These are phyloP conservation scores for Rousettus leschenaultii DNA, from an alignment of 2,113 vertebrate genomes.

Conservation along the genomic window DNA sequence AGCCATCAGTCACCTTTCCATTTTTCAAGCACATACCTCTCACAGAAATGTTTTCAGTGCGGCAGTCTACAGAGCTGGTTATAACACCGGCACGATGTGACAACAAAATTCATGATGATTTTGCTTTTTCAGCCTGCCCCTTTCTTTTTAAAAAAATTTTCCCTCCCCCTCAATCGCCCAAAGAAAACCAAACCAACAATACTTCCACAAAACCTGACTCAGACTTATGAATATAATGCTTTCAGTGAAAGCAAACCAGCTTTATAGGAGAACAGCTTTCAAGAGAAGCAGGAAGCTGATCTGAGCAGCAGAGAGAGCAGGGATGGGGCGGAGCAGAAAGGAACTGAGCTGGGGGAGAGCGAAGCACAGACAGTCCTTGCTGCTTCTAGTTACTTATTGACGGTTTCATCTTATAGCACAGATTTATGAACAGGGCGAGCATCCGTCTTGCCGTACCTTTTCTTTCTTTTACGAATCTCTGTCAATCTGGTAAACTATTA, in stretches of 20 bases:
- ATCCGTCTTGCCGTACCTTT: constrained; percentile 41
- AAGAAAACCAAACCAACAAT: constrained; percentile 47
- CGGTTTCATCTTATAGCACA: constrained; percentile 50
- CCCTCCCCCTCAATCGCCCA: neutral
- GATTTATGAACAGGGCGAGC: constrained; percentile 42
- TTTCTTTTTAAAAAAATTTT: neutral
- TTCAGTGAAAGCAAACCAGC: constrained; percentile 72
- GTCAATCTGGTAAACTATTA: constrained; percentile 57
- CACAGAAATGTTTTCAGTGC: constrained; percentile 59
- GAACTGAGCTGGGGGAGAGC: constrained; percentile 68
- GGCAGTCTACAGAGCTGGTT: constrained; percentile 72
- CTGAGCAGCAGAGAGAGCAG: constrained; percentile 77
- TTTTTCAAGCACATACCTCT: constrained; percentile 70
- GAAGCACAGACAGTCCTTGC: constrained; percentile 59
- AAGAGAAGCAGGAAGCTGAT: constrained; percentile 84
- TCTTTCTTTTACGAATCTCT: constrained; percentile 49
- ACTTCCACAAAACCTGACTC: constrained; percentile 57
- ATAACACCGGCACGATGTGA: constrained; percentile 60
- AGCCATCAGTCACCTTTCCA: constrained; percentile 69
- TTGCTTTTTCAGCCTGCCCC: constrained; percentile 45
- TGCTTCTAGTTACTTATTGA: constrained; percentile 66
- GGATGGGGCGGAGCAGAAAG: constrained; percentile 80
- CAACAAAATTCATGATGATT: constrained; percentile 65
- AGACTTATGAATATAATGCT: constrained; percentile 73
- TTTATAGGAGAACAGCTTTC: constrained; percentile 67